These are phyloP conservation scores for Ptychoptera contaminata DNA, from an alignment of 2,888 invertebrate genomes.

Conservation along the genomic window DNA sequence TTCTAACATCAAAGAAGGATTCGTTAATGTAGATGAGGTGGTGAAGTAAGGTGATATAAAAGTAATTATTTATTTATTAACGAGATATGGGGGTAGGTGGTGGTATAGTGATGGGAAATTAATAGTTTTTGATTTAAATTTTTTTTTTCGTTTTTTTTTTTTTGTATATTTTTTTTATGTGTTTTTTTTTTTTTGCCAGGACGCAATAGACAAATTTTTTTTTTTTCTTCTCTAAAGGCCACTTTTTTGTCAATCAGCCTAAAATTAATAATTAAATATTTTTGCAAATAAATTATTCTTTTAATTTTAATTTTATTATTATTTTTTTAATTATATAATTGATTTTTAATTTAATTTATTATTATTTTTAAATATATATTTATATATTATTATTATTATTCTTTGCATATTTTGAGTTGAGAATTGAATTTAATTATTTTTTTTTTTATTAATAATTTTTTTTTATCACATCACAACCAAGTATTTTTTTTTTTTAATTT, in stretches of 20 bases:
- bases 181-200: constrained; percentile 7
- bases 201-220: constrained; percentile 5
- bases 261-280: too few relatives aligned
- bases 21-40: too few relatives aligned
- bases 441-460: constrained; percentile 5
- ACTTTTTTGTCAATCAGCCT: too few relatives aligned
- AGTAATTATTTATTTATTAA: too few relatives aligned
- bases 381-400: constrained; percentile 3
- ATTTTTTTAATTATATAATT: constrained; percentile 7
- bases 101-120: too few relatives aligned
- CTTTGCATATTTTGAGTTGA: constrained; percentile 1
- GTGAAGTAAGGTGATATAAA: too few relatives aligned
- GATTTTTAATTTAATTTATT: constrained; percentile 1
- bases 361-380: background rate
- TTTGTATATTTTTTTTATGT: constrained; percentile 8
- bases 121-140: constrained; percentile 10
- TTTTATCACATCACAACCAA: constrained; percentile 9
- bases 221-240: too few relatives aligned
- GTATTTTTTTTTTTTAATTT: constrained; percentile 10
- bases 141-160: constrained; percentile 10
- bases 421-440: constrained; percentile 2
- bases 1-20: too few relatives aligned
- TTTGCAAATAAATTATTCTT: constrained; percentile 5
- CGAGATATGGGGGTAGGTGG: too few relatives aligned
- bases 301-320: constrained; percentile 8